Base-by-base conservation (phyloP, 1,140 invertebrate species). In the Riptortus pedestris region DNA sequence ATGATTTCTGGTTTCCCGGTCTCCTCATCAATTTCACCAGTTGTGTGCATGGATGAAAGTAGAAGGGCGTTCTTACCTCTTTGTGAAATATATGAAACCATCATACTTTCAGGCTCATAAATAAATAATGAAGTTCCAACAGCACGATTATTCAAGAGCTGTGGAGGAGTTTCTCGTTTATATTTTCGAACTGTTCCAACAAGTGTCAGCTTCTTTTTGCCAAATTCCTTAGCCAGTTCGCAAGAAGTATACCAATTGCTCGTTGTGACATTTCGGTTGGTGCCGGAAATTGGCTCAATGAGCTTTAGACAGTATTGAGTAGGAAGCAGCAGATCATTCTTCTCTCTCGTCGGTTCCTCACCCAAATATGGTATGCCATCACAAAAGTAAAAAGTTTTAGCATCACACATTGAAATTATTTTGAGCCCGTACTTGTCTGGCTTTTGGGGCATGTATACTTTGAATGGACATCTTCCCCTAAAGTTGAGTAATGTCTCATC, bases 401-500 rank as follows among this genome's bases (percentile, higher is more conserved):
- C 60, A 61, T 61, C 60, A 11, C 31, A 43, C n/a, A 61, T 26
- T 9, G 33, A 61, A 45, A 61, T 47, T 43, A 61, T 61, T 61
- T 38, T 38, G 7, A 38, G 16, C 33, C 33, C 33, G 16, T 38
- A 38, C 16, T 38, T 38, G 16, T 38, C 33, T 16, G 33, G 33
- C 33, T 38, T 38, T 38, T 38, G 33, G 33, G 48, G 18, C 5
- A 51, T 51, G 18, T 51, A 51, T 18, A 51, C 71, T 38, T 70
- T 66, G 59, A 77, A 74, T 27, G 62, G 63, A 62, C 73, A 75
- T 20, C 69, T 48, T 14, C 74, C 75, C 27, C 73, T 48, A 69
- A 77, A 77, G 16, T 67, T 43, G 0, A 76, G 33, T 14, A 76
- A 65, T 14, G 69, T 69, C 66, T 76, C 73, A 66, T 75, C 72